Evolutionary conservation across 1,140 invertebrate genomes (phyloP).

Genomic region (Aphelenchoides fujianensis): DNA sequence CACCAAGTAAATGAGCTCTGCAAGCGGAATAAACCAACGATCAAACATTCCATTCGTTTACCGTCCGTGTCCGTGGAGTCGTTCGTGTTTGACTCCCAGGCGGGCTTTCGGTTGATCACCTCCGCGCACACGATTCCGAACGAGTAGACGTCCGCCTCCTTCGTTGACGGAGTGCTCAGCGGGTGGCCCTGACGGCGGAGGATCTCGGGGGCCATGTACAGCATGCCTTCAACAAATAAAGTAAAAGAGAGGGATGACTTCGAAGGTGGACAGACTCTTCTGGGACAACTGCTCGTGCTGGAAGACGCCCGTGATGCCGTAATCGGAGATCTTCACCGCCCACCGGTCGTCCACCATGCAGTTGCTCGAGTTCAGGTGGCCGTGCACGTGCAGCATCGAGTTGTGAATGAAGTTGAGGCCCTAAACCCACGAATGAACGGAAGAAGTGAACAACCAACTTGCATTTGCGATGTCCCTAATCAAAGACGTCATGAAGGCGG

Average conservation of each 20-base stretch:
- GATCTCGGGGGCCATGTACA: slow-evolving; percentile 18
- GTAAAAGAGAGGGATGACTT: too few relatives aligned
- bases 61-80: slow-evolving; percentile 6
- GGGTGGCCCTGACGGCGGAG: slow-evolving; percentile 13
- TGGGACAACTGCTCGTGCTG: slow-evolving; percentile 18
- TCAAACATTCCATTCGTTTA: too few relatives aligned
- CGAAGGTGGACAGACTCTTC: slow-evolving; percentile 21
- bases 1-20: slow-evolving; percentile 18
- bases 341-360: slow-evolving; percentile 87
- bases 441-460: neutral
- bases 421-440: neutral
- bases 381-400: slow-evolving; percentile 68
- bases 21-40: neutral
- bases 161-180: neutral
- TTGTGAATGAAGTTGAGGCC: slow-evolving; percentile 71
- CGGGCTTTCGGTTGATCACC: slow-evolving; percentile 12
- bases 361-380: slow-evolving; percentile 81
- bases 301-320: slow-evolving; percentile 69
- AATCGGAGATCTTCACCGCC: slow-evolving; percentile 86
- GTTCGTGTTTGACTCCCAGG: slow-evolving; percentile 15
- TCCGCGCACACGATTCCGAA: slow-evolving; percentile 15
- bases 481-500: slow-evolving; percentile 30
- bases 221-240: too few relatives aligned
- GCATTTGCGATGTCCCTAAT: slow-evolving; percentile 32
- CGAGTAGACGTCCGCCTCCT: slow-evolving; percentile 12